A percentile compares a stretch with the other conserved stretches of the same genome.
These are phyloP conservation scores for Nannoperca australis DNA, from an alignment of 2,797 vertebrate genomes.

Conservation along the genomic window DNA sequence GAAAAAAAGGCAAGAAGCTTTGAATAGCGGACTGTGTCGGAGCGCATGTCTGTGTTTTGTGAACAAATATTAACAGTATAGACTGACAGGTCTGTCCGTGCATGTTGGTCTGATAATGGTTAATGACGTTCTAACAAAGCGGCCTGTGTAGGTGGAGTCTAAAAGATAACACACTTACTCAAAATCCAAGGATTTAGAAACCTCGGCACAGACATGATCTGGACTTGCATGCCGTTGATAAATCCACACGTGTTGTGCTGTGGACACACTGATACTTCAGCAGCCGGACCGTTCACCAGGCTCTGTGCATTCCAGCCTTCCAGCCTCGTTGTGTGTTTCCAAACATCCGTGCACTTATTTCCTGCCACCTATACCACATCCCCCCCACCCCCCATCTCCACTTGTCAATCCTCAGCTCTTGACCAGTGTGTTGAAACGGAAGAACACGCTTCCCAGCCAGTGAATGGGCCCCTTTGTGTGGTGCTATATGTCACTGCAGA, in stretches of 20 bases:
- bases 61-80: slow-evolving; percentile 47
- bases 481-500: slow-evolving; percentile 40
- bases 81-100: slow-evolving; percentile 12
- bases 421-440: slow-evolving; percentile 71
- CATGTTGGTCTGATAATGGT: slow-evolving; percentile 15
- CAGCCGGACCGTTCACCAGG: slow-evolving; percentile 45
- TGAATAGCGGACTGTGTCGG: slow-evolving; percentile 63
- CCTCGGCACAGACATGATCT: not conserved
- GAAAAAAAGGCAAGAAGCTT: slow-evolving; percentile 45
- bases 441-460: slow-evolving; percentile 55
- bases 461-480: slow-evolving; percentile 82
- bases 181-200: slow-evolving; percentile 2
- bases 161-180: not conserved
- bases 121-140: slow-evolving; percentile 15
- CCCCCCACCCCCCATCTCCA: slow-evolving; percentile 6
- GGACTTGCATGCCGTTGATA: not conserved
- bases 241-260: slow-evolving; percentile 8
- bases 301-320: slow-evolving; percentile 48
- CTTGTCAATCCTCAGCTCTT: slow-evolving; percentile 33
- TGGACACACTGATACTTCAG: slow-evolving; percentile 1
- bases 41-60: slow-evolving; percentile 53
- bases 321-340: slow-evolving; percentile 57
- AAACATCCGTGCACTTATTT: slow-evolving; percentile 70
- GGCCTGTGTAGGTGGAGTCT: not conserved
- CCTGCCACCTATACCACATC: slow-evolving; percentile 59